A percentile compares a stretch with the other conserved stretches of the same genome.
Conservation (phyloP, 1,140 invertebrate genomes). For the Coenobita brevimanus region DNA sequence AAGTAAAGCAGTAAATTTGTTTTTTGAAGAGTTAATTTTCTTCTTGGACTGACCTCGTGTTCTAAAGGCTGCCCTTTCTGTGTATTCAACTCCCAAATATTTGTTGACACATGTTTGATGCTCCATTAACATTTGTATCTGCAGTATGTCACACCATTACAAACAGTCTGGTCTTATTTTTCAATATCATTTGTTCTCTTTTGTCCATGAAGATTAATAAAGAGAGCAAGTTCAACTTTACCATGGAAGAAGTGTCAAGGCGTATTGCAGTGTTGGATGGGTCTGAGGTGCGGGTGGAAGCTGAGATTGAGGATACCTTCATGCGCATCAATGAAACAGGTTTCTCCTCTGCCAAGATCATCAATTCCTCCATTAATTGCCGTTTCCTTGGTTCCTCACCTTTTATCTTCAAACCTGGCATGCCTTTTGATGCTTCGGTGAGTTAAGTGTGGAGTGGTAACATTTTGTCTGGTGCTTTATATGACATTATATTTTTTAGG, state of each 20-base stretch:
- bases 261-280: conserved; percentile 52
- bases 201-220: conserved; percentile 68
- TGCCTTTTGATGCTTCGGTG: conserved; percentile 76
- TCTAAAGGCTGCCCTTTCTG: too few species aligned
- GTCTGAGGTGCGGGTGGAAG: conserved; percentile 59
- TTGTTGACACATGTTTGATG: too few species aligned
- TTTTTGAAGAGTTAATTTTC: too few species aligned
- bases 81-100: too few species aligned
- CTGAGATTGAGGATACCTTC: conserved; percentile 62
- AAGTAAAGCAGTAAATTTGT: too few species aligned
- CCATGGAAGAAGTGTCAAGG: conserved; percentile 67
- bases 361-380: conserved; percentile 74
- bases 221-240: conserved; percentile 69
- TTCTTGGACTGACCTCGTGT: too few species aligned
- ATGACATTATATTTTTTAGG: too few species aligned
- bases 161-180: too few species aligned
- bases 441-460: conserved; percentile 68
- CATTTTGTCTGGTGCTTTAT: too few species aligned
- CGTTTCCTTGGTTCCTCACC: conserved; percentile 76
- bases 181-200: neutral
- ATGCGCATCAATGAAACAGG: conserved; percentile 69
- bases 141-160: too few species aligned
- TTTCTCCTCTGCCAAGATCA: conserved; percentile 76
- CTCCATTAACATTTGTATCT: too few species aligned
- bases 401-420: conserved; percentile 78